These are phyloP conservation scores for Hylaea fasciaria DNA, from an alignment of 2,888 invertebrate species.

Conservation along the genomic window DNA sequence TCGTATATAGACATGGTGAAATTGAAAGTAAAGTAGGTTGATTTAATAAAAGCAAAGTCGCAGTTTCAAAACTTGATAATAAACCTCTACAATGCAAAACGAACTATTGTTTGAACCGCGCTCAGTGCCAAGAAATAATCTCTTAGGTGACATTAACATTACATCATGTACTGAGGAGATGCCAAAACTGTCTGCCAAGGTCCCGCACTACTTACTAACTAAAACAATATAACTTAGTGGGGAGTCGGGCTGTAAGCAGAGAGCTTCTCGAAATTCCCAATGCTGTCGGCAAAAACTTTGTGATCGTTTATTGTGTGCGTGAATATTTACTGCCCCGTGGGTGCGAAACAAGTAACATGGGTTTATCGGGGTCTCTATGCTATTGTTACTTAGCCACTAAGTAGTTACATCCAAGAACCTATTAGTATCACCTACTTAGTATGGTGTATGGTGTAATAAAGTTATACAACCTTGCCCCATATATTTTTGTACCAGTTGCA, in stretches of 20 bases:
- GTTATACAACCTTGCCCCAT: too few species aligned
- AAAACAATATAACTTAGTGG: constrained; percentile 78
- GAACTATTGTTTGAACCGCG: constrained; percentile 61
- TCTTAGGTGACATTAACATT: constrained; percentile 81
- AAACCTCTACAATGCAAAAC: constrained; percentile 25
- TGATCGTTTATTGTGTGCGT: constrained; percentile 27
- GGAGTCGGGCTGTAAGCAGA: constrained; percentile 44
- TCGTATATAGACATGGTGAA: too few species aligned
- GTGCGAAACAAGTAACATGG: constrained; percentile 4
- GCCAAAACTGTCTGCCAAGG: constrained; percentile 76
- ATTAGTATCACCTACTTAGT: too few species aligned
- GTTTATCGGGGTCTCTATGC: constrained; percentile 2
- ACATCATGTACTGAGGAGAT: constrained; percentile 75
- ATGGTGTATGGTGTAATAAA: too few species aligned
- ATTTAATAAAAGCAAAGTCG: too few species aligned
- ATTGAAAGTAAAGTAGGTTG: too few species aligned
- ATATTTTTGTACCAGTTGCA: too few species aligned
- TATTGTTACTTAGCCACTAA: background rate
- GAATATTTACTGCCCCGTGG: constrained; percentile 24
- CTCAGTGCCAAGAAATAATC: constrained; percentile 82
- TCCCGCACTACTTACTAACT: constrained; percentile 71
- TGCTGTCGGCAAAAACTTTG: constrained; percentile 29
- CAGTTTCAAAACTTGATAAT: background rate
- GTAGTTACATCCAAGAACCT: too few species aligned
- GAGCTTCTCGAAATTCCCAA: constrained; percentile 8